Evolutionary conservation across 1,140 invertebrate species (phyloP).

Genomic region (Orius insidiosus): DNA sequence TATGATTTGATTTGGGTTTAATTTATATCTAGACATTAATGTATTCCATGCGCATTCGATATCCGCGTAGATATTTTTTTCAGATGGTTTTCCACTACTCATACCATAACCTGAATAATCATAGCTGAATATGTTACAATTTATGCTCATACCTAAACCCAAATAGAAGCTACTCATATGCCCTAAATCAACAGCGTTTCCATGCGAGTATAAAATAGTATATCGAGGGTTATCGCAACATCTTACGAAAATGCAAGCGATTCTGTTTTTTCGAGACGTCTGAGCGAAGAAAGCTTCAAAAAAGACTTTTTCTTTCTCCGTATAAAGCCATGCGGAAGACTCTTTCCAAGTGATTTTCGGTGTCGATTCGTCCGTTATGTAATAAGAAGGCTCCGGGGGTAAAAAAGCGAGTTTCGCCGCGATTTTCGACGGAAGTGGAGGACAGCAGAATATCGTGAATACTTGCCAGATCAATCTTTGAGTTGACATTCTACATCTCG

Average conservation of each 20-base stretch:
- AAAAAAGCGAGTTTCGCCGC: constrained; percentile 60
- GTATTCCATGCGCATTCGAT: constrained; percentile 48
- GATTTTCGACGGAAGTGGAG: constrained; percentile 53
- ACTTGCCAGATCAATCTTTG: too few species aligned
- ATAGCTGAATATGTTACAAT: constrained; percentile 60
- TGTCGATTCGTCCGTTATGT: constrained; percentile 23
- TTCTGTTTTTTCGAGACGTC: constrained; percentile 38
- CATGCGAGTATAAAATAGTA: constrained; percentile 58
- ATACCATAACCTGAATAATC: constrained; percentile 52
- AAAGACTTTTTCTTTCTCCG: not conserved
- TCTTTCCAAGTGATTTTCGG: constrained; percentile 19
- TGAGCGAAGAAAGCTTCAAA: constrained; percentile 37
- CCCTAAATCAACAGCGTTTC: constrained; percentile 46
- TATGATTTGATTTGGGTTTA: constrained; percentile 47
- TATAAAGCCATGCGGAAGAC: constrained; percentile 20
- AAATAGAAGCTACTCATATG: constrained; percentile 54
- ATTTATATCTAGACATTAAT: constrained; percentile 38
- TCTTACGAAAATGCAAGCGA: constrained; percentile 49
- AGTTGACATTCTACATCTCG: too few species aligned
- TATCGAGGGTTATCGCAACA: constrained; percentile 37
- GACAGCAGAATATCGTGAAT: constrained; percentile 47
- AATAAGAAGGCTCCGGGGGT: constrained; percentile 53
- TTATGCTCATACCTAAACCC: constrained; percentile 43
- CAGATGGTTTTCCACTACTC: constrained; percentile 45
- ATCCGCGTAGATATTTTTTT: constrained; percentile 60